phyloP scores from a whole-genome alignment of 2,113 vertebrate species.

The Podocnemis expansa region DNA sequence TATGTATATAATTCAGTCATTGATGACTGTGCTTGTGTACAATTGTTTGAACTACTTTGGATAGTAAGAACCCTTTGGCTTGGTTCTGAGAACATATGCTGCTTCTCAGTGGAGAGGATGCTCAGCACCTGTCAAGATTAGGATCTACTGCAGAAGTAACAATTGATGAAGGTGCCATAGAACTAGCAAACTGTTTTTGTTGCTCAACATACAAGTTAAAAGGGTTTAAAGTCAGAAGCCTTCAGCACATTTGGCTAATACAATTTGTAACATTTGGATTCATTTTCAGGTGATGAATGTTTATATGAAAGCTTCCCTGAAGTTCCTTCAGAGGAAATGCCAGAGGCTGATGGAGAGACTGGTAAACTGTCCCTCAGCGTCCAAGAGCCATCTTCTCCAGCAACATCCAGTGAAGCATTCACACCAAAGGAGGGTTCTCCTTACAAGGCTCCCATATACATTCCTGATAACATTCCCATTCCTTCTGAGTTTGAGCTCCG shows the following conservation, averaged over 20 bases:
- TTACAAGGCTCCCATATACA: slow-evolving; percentile 85
- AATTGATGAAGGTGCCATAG: not conserved
- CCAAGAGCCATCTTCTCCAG: slow-evolving; percentile 85
- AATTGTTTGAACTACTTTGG: slow-evolving; percentile 52
- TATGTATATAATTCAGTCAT: slow-evolving; percentile 57
- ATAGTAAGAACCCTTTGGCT: not conserved
- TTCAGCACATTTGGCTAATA: not conserved
- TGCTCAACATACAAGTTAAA: not conserved
- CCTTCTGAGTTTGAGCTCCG: slow-evolving; percentile 93
- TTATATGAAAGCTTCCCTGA: slow-evolving; percentile 84
- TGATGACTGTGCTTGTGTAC: not conserved
- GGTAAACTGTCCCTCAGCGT: slow-evolving; percentile 67
- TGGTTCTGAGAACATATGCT: not conserved
- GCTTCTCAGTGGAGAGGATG: not conserved
- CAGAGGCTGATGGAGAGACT: slow-evolving; percentile 82
- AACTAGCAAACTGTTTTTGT: not conserved
- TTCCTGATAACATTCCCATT: slow-evolving; percentile 85
- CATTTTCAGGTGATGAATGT: slow-evolving; percentile 86
- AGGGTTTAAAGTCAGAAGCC: not conserved
- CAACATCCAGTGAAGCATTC: slow-evolving; percentile 83
- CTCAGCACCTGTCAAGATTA: not conserved
- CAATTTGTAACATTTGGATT: slow-evolving; percentile 52
- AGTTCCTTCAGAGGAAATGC: slow-evolving; percentile 82
- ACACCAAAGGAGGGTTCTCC: slow-evolving; percentile 85
- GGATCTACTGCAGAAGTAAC: not conserved